Evolutionary conservation across 2,888 invertebrate genomes (phyloP).

Genomic region (Rhamphomyia laevipes): DNA sequence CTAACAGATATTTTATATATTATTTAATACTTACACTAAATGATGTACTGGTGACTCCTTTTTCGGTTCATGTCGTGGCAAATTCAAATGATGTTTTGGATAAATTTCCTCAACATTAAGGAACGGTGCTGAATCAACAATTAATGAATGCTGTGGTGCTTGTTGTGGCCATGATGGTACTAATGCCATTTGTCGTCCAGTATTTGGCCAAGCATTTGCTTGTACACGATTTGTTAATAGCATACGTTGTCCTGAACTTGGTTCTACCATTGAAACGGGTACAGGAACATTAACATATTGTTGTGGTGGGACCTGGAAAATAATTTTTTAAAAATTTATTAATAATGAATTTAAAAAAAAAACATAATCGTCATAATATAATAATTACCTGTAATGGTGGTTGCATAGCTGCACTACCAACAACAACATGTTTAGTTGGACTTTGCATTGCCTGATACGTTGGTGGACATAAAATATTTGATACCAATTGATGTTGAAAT

Average conservation of each 20-base stretch:
- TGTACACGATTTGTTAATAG: conserved; percentile 47
- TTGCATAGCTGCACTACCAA: conserved; percentile 42
- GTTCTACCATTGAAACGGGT: conserved; percentile 88
- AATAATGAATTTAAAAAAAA: not conserved
- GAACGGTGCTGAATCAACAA: conserved; percentile 65
- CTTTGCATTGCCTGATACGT: conserved; percentile 77
- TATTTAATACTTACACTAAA: conserved; percentile 29
- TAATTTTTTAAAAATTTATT: not conserved
- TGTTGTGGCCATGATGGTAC: conserved; percentile 79
- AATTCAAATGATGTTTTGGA: conserved; percentile 49
- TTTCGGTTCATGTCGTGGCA: conserved; percentile 45
- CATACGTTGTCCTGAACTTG: conserved; percentile 68
- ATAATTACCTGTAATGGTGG: conserved; percentile 34
- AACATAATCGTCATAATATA: not conserved
- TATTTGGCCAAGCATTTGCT: conserved; percentile 38
- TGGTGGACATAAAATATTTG: conserved; percentile 86
- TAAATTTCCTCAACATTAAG: conserved; percentile 48
- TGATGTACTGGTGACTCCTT: conserved; percentile 44
- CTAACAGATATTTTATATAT: too few species aligned
- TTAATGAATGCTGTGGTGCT: conserved; percentile 55
- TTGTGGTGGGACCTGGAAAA: conserved; percentile 58
- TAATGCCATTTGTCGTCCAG: conserved; percentile 62
- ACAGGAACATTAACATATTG: conserved; percentile 59
- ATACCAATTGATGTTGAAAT: conserved; percentile 84
- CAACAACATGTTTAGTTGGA: conserved; percentile 43